Evolutionary conservation across 37 sponge, comb jelly and placozoan species (phyloP), one percentile per base, ranked within the genome.

Genomic region (Oscarella lobularis): DNA sequence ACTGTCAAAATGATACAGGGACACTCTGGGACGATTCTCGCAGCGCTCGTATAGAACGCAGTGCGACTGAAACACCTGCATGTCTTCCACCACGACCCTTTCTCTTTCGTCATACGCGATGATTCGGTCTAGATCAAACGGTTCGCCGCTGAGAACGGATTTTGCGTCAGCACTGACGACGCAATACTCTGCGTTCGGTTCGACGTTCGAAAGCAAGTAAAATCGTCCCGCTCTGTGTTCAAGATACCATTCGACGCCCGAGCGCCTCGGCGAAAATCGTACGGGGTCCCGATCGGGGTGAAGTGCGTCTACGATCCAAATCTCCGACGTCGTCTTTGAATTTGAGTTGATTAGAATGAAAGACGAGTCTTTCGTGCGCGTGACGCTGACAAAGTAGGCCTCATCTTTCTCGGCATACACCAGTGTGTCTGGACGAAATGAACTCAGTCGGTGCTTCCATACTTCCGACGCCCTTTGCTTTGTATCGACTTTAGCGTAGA

Each of bases 211-310:
- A 31, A 83, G 67, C 14, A 77, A 66, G 38, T 83, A 83, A 34
- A 83, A 83, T 29, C 40, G 31, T 1, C 60, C 75, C 39, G 78
- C 78, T 31, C 79, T 79, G 36, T 79, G 79, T 37, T 83, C 84
- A 0, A 83, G 37, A 74, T 83, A 79, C 78, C 78, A 83, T 20
- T 79, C 66, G 31, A 78, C 73, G 35, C 69, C 36, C 27, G 32
- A 65, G 34, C 41, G 20, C 2, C 78, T 41, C 3, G 34, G 73
- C 27, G 35, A 72, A 33, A 83, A 29, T 1, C 77, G 38, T 14
- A n/a, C 3, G 14, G 78, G 83, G 3, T 1, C 20, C 1, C n/a
- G 33, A 1, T 38, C 0, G 40, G 38, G 66, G 0, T 9, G 34
- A 36, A 0, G 68, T 29, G 3, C 14, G 32, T 27, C 67, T 0